Percentiles rank a stretch among this genome's conserved stretches.
Conservation (phyloP, 2,113 vertebrate genomes). For the Scartelaos histophorus region DNA sequence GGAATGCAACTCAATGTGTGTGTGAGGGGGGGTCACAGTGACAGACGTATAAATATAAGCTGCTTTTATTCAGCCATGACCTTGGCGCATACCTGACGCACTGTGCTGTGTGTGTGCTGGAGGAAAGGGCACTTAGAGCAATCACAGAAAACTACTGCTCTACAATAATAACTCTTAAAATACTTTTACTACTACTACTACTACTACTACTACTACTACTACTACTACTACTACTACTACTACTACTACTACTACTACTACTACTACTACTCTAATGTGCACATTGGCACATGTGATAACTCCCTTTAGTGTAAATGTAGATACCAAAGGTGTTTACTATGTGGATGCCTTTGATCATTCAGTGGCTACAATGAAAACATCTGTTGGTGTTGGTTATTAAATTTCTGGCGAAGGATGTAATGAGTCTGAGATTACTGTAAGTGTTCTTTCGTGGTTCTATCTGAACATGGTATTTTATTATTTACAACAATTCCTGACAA, state of each 20-base stretch:
- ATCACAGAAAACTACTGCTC: neutral
- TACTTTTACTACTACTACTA: neutral
- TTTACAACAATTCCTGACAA: constrained; percentile 24
- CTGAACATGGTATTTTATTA: neutral
- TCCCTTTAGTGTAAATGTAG: neutral
- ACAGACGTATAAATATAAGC: constrained; percentile 57
- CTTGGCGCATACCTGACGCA: constrained; percentile 38
- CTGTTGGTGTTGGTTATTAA: neutral
- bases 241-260: neutral
- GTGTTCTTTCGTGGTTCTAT: neutral
- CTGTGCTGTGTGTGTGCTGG: constrained; percentile 8
- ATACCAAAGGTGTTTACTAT: neutral
- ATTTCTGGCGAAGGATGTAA: neutral
- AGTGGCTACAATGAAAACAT: neutral
- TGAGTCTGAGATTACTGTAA: constrained; percentile 6
- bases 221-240: no score
- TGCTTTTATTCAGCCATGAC: constrained; percentile 45
- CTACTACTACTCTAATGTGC: neutral
- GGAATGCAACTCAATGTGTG: constrained; percentile 43
- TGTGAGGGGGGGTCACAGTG: constrained; percentile 14
- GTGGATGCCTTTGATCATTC: neutral
- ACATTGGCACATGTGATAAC: neutral
- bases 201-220: neutral
- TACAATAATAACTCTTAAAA: neutral
- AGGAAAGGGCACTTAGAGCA: constrained; percentile 9